Evolutionary conservation across 2,888 invertebrate genomes (phyloP).

Genomic region (Agonopterix alstromeriana): DNA sequence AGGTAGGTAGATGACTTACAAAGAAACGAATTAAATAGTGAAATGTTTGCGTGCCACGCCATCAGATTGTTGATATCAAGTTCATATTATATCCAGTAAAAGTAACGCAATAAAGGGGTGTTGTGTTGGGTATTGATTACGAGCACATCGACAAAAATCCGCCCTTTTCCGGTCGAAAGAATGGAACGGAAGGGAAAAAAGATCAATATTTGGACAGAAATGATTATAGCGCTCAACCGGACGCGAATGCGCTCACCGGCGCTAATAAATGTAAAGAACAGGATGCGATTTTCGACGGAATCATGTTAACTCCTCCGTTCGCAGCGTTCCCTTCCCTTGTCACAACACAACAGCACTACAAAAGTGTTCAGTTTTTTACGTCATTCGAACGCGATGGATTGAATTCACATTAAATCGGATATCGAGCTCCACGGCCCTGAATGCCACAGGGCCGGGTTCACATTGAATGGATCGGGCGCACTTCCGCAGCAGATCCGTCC

Average conservation of each 20-base stretch:
- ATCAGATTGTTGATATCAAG: constrained; percentile 12
- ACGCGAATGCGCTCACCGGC: constrained; percentile 53
- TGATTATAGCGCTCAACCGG: constrained; percentile 59
- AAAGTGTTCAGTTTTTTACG: constrained; percentile 23
- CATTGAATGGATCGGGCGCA: constrained; percentile 40
- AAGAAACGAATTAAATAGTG: too few relatives aligned
- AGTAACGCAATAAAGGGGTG: constrained; percentile 38
- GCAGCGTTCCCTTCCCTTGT: constrained; percentile 49
- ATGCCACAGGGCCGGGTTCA: constrained; percentile 31
- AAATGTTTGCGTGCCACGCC: background rate
- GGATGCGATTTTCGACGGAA: constrained; percentile 68
- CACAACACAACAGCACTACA: constrained; percentile 55
- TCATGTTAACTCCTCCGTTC: constrained; percentile 61
- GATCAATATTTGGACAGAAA: constrained; percentile 73
- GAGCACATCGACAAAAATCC: constrained; percentile 41
- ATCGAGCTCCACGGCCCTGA: constrained; percentile 39
- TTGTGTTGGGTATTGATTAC: constrained; percentile 48
- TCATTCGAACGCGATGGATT: constrained; percentile 39
- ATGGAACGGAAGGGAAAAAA: constrained; percentile 63
- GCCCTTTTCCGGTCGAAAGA: constrained; percentile 52
- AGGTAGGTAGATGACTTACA: too few relatives aligned
- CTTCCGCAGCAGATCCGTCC: constrained; percentile 39
- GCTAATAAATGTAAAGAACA: constrained; percentile 64
- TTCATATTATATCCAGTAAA: constrained; percentile 5
- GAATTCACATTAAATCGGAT: constrained; percentile 59